Conservation (phyloP, 2,113 vertebrate genomes). For the Salvelinus fontinalis region DNA sequence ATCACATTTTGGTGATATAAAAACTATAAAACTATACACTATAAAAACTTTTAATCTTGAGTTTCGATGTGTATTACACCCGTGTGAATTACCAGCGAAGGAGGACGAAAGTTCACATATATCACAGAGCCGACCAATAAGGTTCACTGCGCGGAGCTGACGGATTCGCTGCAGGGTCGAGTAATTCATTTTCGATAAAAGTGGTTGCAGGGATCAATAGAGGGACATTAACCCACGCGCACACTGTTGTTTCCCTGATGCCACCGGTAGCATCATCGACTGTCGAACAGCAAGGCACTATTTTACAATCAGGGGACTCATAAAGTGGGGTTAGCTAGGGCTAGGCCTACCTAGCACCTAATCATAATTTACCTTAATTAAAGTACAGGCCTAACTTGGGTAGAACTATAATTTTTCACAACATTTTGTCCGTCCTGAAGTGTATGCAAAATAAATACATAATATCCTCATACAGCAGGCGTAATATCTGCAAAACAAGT, state of each 20-base stretch:
- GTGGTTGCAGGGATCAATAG: slow-evolving; percentile 73
- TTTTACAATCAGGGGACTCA: slow-evolving; percentile 17
- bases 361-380: neutral
- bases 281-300: slow-evolving; percentile 52
- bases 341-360: neutral
- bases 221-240: slow-evolving; percentile 72
- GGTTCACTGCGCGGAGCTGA: slow-evolving; percentile 71
- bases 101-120: slow-evolving; percentile 71
- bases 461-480: too few relatives aligned
- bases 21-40: too few relatives aligned
- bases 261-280: slow-evolving; percentile 58
- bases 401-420: too few relatives aligned
- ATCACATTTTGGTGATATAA: neutral
- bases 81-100: slow-evolving; percentile 62
- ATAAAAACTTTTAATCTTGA: neutral
- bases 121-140: slow-evolving; percentile 70
- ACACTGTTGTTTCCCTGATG: slow-evolving; percentile 69
- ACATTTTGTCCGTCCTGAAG: too few relatives aligned
- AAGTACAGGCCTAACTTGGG: neutral
- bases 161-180: slow-evolving; percentile 70
- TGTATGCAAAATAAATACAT: too few relatives aligned
- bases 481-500: too few relatives aligned
- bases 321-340: neutral
- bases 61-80: slow-evolving; percentile 5
- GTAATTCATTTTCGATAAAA: slow-evolving; percentile 78